Evolutionary conservation across 1,140 invertebrate species (phyloP), one percentile per base, ranked within the genome.

Genomic region (Drosophila sucinea): DNA sequence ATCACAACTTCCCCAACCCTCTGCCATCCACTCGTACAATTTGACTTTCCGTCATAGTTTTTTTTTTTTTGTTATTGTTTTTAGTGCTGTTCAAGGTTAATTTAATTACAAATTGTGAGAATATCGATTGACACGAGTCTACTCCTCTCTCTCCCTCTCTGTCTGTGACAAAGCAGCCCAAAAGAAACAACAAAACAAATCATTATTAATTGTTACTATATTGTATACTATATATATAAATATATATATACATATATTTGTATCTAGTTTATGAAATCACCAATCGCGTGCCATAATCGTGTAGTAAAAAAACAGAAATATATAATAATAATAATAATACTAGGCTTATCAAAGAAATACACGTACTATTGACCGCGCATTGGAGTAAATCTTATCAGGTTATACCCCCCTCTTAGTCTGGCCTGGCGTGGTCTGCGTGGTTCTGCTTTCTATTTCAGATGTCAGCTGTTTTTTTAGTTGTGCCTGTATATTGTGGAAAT

Each of bases 51-150:
- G 41, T 41, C 29, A 32, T 63, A 29, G 38, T 32, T 51, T 54
- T 55, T 35, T 38, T 64, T 38, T 60, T 71, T 60, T 71, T 72
- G 71, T 73, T 81, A 64, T 79, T 73, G 69, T 47, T 40, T 67
- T 81, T 77, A 60, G 73, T 60, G 73, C 7, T 51, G n/a, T 44
- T 69, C 76, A 87, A 86, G 83, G 83, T 86, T 86, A 86, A 86
- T 87, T 87, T 70, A 86, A 86, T 86, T 86, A 86, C 82, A 77
- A 65, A 67, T 44, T 47, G 60, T 41, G 8, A 32, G 73, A 61
- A 57, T 27, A 55, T 79, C 80, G 77, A 79, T 82, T 77, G 81
- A 58, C 35, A 60, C 33, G 40, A 72, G 57, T 58, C 35, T 38
- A 7, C 35, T 3, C 35, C 35, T 38, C 35, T 38, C 35, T 38